Base-by-base conservation (phyloP, 2,113 vertebrate genomes). In the Murina feae region DNA sequence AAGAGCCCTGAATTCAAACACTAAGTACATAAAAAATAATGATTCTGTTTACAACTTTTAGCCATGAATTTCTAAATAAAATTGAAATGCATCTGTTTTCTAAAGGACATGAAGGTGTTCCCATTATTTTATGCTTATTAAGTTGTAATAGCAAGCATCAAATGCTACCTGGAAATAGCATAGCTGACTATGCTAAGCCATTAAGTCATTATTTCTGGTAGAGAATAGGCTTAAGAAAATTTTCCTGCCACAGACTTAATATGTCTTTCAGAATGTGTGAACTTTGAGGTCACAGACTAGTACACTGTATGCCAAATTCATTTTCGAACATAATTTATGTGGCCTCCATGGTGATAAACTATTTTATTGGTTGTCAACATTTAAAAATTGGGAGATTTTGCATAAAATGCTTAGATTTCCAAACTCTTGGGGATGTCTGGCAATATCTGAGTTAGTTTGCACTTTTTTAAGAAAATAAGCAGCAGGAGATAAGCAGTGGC, bases 21-120 rank as follows among this genome's bases (percentile, higher is more conserved):
- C 25, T 49, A 94, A 96, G 86, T 81, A 89, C 66, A 91, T 95
- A 89, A 95, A 95, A 97, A 95, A 94, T 94, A 96, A 97, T 93
- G 65, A 91, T 58, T 82, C 84, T 96, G 83, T 89, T 95, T 96
- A 97, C 28, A 96, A 74, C 35, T 90, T 90, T 95, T 76, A 68
- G 4, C 39, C 47, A 95, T 89, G 84, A 89, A 95, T 94, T 95
- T 93, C 80, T 87, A 94, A 96, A 93, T 96, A 93, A 89, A 93
- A 96, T 89, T 83, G 84, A 95, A 95, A 80, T 65, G 21, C 82
- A 93, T 95, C 90, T 97, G 87, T 37, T 58, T 72, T 85, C 3
- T 47, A 81, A 60, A 32, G 51, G 9, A 60, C 75, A 60, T 32
- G 68, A 93, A 92, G 81, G 69, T 85, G 47, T 75, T 95, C 72